phyloP scores from a whole-genome alignment of 2,113 vertebrate genomes.

The Willisornis vidua region DNA sequence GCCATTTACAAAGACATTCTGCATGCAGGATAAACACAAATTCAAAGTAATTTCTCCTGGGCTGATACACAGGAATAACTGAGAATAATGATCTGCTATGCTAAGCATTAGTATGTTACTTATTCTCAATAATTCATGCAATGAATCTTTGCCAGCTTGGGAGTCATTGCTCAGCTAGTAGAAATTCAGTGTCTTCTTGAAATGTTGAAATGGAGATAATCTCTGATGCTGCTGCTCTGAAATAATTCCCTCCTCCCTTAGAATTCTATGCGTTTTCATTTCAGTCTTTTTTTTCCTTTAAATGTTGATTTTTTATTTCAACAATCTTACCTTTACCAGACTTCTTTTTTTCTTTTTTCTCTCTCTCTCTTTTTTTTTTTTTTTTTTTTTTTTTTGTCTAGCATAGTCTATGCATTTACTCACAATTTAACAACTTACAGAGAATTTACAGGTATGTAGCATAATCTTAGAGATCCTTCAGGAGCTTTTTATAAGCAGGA shows the following conservation, averaged over 20 bases:
- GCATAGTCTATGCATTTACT: neutral
- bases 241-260: neutral
- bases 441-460: neutral
- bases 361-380: no score
- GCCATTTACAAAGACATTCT: neutral
- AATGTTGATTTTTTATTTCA: neutral
- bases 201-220: neutral
- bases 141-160: neutral
- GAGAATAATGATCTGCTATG: rapidly evolving
- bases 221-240: neutral
- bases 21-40: neutral
- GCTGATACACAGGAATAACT: neutral
- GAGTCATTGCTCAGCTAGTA: neutral
- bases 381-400: neutral
- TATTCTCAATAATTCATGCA: rapidly evolving
- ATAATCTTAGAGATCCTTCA: neutral
- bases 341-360: no score
- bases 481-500: neutral
- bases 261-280: neutral
- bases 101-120: neutral
- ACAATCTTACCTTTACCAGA: neutral
- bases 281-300: neutral
- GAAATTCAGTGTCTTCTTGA: neutral
- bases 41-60: neutral
- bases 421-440: neutral